Base-by-base conservation (phyloP, 2,797 vertebrate species). In the Bovichtus variegatus region DNA sequence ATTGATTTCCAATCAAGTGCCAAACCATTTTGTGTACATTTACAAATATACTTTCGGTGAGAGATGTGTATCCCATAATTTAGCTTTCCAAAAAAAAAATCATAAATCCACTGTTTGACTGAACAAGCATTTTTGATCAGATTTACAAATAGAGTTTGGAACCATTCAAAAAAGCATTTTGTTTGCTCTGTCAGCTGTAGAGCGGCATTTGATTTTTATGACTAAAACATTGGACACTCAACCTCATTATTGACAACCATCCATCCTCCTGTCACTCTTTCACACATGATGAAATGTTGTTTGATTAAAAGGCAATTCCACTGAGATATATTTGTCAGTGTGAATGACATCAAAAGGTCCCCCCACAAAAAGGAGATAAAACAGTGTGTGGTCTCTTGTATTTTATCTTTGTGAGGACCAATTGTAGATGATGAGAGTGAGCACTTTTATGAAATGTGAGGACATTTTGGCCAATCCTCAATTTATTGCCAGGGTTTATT, bases 161-260 rank as follows among this genome's bases (percentile, higher is more conserved):
- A 41, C 8, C 27, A 49, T 76, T 74, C 25, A 69, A 31, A 31
- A 47, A 25, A 46, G 5, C 4, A 19, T 25, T 31, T 31, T 53
- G 21, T 60, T 18, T 51, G 40, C n/a, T 53, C 41, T 69, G 36
- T 61, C 58, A 54, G 51, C 41, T 80, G 71, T 62, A n/a, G 18
- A 34, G 13, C 0, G 16, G 27, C 38, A 5, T 70, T 79, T 78
- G 59, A 58, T 76, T 65, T 65, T 13, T 54, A 60, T 36, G 49
- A 72, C 57, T 50, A 65, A 80, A 76, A 76, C n/a, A 16, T 54
- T 59, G 9, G 61, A 76, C 40, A 40, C 69, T 36, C 61, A 25
- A 27, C 27, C 72, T 82, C 60, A 63, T 82, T 69, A 78, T 10
- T 81, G 71, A 84, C 74, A 73, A 54, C 55, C 67, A 64, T 81